Evolutionary conservation across 1,140 invertebrate species (phyloP).

Genomic region (Subanguina moxae): DNA sequence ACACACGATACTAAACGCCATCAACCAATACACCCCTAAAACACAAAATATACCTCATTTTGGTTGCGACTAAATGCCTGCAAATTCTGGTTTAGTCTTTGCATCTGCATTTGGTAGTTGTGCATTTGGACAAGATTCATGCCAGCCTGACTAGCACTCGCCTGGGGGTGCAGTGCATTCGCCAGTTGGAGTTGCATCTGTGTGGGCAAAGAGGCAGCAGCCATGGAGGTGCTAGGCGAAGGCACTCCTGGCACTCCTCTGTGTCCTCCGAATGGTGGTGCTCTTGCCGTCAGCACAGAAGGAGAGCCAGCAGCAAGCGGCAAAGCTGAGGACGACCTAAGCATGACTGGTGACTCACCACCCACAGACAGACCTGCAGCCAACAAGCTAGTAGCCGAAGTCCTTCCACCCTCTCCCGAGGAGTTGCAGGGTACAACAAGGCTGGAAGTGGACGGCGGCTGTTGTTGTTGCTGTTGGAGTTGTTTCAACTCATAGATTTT

Average conservation of each 20-base stretch:
- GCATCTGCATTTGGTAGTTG: too few relatives aligned
- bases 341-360: neutral
- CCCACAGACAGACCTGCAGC: neutral
- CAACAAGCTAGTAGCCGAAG: neutral
- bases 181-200: neutral
- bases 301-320: neutral
- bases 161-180: neutral
- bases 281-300: neutral
- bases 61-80: too few relatives aligned
- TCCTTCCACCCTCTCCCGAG: neutral
- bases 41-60: too few relatives aligned
- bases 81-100: too few relatives aligned
- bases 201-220: neutral
- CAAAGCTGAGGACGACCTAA: neutral
- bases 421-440: neutral
- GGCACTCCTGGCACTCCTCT: neutral
- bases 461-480: neutral
- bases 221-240: neutral
- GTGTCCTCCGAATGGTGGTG: neutral
- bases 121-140: too few relatives aligned
- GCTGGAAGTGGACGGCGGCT: neutral
- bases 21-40: too few relatives aligned
- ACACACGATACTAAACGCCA: too few relatives aligned
- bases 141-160: neutral
- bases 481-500: constrained; percentile 1